phyloP scores from a whole-genome alignment of 1,140 invertebrate species.

The Calliphora vicina region DNA sequence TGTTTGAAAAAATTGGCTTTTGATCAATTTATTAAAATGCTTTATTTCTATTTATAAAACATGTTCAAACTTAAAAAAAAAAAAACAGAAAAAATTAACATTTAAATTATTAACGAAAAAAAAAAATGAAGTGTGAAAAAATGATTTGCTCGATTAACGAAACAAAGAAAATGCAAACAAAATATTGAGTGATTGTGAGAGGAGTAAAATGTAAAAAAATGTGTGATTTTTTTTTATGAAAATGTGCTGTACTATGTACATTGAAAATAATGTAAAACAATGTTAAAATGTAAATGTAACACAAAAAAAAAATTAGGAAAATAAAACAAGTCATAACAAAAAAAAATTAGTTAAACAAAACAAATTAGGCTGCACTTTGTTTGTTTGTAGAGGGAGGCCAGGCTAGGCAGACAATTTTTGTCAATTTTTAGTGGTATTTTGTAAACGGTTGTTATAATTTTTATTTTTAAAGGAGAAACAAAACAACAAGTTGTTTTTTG shows the following conservation, averaged over 20 bases:
- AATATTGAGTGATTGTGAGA: not conserved
- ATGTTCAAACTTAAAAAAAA: not conserved
- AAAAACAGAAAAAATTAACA: not conserved
- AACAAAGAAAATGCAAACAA: not conserved
- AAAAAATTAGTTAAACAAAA: not conserved
- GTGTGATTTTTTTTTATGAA: not conserved
- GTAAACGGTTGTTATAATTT: not conserved
- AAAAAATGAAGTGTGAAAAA: not conserved
- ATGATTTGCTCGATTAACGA: not conserved
- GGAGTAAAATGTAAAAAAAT: not conserved
- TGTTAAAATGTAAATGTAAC: not conserved
- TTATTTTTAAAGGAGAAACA: not conserved
- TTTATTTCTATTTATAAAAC: slow-evolving; percentile 2
- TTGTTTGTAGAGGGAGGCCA: not conserved
- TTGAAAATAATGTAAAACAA: not conserved
- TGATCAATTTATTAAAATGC: slow-evolving; percentile 7
- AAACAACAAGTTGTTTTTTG: not conserved
- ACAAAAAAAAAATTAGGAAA: not conserved
- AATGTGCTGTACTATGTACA: not conserved
- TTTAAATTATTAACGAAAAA: not conserved
- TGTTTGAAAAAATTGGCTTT: not conserved
- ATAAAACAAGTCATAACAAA: not conserved
- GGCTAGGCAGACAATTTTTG: not conserved
- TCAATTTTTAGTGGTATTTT: not conserved
- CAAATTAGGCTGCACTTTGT: not conserved